phyloP scores from a whole-genome alignment of 2,113 vertebrate species.

The Donacobius atricapilla region DNA sequence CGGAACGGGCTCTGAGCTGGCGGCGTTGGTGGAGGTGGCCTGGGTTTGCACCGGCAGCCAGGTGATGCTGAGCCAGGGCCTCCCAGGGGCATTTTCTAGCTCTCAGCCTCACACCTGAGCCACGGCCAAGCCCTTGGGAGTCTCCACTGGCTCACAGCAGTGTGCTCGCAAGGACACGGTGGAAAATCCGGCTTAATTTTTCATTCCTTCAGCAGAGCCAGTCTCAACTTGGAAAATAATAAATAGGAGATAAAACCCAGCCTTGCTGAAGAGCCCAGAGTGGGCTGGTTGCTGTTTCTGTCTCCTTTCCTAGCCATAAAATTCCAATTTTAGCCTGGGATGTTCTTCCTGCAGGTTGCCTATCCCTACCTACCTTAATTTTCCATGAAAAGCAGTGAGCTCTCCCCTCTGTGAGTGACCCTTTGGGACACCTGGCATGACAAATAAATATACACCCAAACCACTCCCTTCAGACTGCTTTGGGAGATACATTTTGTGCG shows the following conservation, averaged over 20 bases:
- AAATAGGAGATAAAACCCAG: rapidly evolving
- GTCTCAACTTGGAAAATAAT: neutral
- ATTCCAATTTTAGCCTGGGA: neutral
- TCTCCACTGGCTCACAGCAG: neutral
- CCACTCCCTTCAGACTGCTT: neutral
- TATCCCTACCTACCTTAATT: neutral
- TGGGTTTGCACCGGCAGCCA: neutral
- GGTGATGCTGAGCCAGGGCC: neutral
- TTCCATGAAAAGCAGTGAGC: neutral
- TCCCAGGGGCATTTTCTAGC: neutral
- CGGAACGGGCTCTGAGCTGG: rapidly evolving
- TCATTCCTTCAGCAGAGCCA: neutral
- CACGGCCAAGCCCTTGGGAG: neutral
- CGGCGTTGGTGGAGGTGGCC: neutral
- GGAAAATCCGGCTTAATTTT: neutral
- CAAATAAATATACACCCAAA: neutral
- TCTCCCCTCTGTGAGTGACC: neutral
- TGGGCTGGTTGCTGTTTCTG: neutral
- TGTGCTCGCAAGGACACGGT: rapidly evolving
- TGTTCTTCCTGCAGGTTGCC: neutral
- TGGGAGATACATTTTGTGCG: neutral
- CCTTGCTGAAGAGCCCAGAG: neutral
- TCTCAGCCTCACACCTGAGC: neutral
- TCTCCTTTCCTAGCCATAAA: neutral
- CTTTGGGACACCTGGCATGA: neutral